These are phyloP conservation scores for Oncorhynchus tshawytscha DNA, from an alignment of 2,113 vertebrate genomes.

Conservation along the genomic window DNA sequence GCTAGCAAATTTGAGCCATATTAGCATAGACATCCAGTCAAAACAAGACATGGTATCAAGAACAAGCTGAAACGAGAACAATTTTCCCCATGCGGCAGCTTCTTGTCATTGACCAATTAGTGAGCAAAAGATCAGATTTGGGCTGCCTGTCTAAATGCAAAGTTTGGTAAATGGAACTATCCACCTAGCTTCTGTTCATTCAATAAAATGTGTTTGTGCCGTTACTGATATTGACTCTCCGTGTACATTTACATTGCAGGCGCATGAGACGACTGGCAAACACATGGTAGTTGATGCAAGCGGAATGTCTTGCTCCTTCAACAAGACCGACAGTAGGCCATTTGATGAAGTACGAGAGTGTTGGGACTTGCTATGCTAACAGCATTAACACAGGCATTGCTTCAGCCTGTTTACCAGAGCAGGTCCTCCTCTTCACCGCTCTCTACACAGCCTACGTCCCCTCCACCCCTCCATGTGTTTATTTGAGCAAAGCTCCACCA, in stretches of 20 bases:
- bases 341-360: slow-evolving; percentile 7
- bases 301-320: neutral
- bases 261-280: slow-evolving; percentile 87
- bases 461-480: neutral
- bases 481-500: slow-evolving; percentile 28
- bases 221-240: neutral
- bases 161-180: too few species aligned
- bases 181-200: neutral
- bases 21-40: too few species aligned
- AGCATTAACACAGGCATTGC: slow-evolving; percentile 16
- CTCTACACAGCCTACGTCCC: neutral
- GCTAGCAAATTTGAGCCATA: too few species aligned
- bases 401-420: neutral
- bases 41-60: too few species aligned
- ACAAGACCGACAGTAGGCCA: accelerated
- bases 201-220: neutral
- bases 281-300: slow-evolving; percentile 72
- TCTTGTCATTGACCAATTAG: too few species aligned
- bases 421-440: slow-evolving; percentile 7
- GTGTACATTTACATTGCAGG: slow-evolving; percentile 35
- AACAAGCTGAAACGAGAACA: too few species aligned
- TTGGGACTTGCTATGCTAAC: neutral
- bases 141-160: slow-evolving; percentile 1
- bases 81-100: too few species aligned
- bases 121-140: too few species aligned